Base-by-base conservation (phyloP, 37 sponge, comb jelly and placozoan genomes). In the Halisarca cf. caerulea region DNA sequence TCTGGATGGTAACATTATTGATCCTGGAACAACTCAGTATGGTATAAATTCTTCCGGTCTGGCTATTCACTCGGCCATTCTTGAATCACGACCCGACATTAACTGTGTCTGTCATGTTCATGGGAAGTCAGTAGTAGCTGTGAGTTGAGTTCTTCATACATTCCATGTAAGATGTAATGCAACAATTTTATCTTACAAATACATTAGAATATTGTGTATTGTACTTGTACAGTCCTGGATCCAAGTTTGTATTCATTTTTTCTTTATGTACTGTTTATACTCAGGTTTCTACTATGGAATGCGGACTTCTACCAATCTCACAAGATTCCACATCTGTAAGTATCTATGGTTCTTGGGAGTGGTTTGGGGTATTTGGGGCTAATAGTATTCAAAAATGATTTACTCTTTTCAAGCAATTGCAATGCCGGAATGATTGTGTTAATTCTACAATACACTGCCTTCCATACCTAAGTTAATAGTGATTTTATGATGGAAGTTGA, bases 281-380 rank as follows among this genome's bases (percentile, higher is more conserved):
- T 47, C 11, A 95, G 95, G 85, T 96, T 20, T 93, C 94, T 37
- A 72, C 90, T 28, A 97, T 97, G 97, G 78, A 55, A n/a, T 93
- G 90, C 86, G 97, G 97, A 2, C 91, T 97, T 18, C 80, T 97
- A 30, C 92, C 90, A 41, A 91, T 94, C 2, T 91, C 90, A 39
- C 88, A 86, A 53, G 91, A 94, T 72, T 94, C 94, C 20, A 0
- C 84, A 21, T 42, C 21, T 66, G 94, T 94, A 44, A 88, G 91
- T 54, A 57, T 33, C 61, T 27, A 36, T 81, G 37, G 53, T 15
- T 18, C 47, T 2, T 3, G 8, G 32, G 21, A 25, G 8, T 38
- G 43, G n/a, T 37, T 17, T 85, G 71, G 1, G 25, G 55, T 2
- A 1, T 30, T 15, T 83, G 8, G 64, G 3, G 1, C 3, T 32